Base-by-base conservation (phyloP, 2,888 invertebrate species). In the Drosophila pseudotalamancana region DNA sequence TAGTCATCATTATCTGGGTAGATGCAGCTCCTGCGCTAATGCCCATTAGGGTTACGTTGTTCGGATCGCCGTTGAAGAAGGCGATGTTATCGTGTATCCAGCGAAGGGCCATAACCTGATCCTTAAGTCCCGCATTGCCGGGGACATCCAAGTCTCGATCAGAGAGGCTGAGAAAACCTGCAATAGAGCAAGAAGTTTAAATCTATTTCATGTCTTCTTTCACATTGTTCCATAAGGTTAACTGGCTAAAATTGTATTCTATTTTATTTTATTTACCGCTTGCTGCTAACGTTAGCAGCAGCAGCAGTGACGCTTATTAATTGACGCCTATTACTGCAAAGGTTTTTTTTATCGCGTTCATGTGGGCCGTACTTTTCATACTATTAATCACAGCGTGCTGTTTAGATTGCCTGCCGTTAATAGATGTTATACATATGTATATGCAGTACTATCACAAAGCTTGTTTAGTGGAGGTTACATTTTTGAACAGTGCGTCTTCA, bases 81-180 rank as follows among this genome's bases (percentile, higher is more conserved):
- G 72, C 35, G 11, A 92, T 91, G 72, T 93, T 93, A 11, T 88
- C 78, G 51, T 91, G 89, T 1, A 93, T 80, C 93, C 93, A 93
- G 60, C 90, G 90, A n/a, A 93, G 75, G 1, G 92, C 93, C 80
- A 92, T 62, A 1, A 92, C 88, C 79, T 92, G 91, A 77, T 93
- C 93, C 79, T 93, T 92, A 0, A 93, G 77, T 0, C 92, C 93
- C 6, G 92, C 92, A 75, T 93, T 93, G 1, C 93, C 93, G 1
- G 93, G 92, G 19, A 93, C 91, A 18, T 90, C 89, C n/a, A 93
- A 63, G 3, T 90, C 88, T 5, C 90, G 86, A 77, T 93, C 92
- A 45, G 90, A 78, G 0, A 93, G 80, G 56, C 90, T 90, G n/a
- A 92, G 82, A 62, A 93, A 93, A 14, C 93, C 93, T 92, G 27